Evolutionary conservation across 2,888 invertebrate genomes (phyloP), one percentile per base, ranked within the genome.

Genomic region (Drosophila subquinaria): DNA sequence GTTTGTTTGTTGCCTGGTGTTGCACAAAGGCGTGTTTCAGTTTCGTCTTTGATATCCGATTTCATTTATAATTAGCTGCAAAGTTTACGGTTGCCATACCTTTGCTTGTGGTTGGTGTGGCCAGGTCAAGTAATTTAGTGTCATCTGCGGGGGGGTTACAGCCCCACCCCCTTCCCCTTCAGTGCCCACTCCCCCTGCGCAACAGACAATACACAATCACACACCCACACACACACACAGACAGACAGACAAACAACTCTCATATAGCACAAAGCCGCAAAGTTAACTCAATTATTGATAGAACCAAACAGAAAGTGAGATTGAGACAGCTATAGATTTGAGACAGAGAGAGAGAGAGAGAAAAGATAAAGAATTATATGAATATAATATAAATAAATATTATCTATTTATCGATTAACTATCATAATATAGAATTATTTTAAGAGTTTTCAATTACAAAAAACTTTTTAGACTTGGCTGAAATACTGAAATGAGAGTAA

Each of bases 41-140:
- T 27, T 6, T 73, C 73, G 79, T 73, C 79, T 87, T 83, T 87
- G 84, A 89, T 85, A 85, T 85, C 89, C 87, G 89, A 89, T 85
- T 85, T 89, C 84, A 87, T 89, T 89, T 85, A 87, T 85, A 85
- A 85, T 85, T 85, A 85, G 84, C 89, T 83, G 74, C 71, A 83
- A 89, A 76, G 84, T 89, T 88, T 79, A 86, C 76, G 89, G 76
- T 74, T 81, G 72, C 81, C 82, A 73, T 88, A 82, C 88, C 83
- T 83, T 77, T 80, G 78, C 78, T 85, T 83, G 88, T 78, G 83
- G 88, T 82, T 82, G 69, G 70, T 81, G 70, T 63, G 88, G 81
- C 79, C 67, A 69, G 88, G 77, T 85, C 82, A 82, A 80, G 77
- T 88, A 76, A 87, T 82, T 82, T 84, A 68, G 68, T 81, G 79